These are phyloP conservation scores for Benthosema pterotum DNA, from an alignment of 2,797 vertebrate species.

Conservation along the genomic window DNA sequence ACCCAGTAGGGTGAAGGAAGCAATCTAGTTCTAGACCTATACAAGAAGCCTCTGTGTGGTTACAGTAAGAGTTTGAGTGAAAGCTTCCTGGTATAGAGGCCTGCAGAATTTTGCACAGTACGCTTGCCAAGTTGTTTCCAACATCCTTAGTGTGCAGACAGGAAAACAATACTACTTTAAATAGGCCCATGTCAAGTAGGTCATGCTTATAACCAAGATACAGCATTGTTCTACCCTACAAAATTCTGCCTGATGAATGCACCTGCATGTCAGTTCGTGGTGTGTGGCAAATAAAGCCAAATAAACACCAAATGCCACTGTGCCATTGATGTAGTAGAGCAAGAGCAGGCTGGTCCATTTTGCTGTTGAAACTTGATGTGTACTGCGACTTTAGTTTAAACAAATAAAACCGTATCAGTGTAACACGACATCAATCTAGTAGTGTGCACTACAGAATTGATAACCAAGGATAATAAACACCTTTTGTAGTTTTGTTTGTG, in stretches of 20 bases:
- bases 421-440: too few species aligned
- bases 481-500: slow-evolving; percentile 6
- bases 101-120: slow-evolving; percentile 47
- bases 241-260: too few species aligned
- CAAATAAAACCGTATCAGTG: too few species aligned
- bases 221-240: too few species aligned
- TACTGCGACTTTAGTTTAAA: too few species aligned
- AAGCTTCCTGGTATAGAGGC: slow-evolving; percentile 70
- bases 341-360: not conserved
- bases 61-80: slow-evolving; percentile 57
- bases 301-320: not conserved
- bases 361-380: not conserved
- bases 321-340: not conserved
- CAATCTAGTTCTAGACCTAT: too few species aligned
- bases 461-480: too few species aligned
- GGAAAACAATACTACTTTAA: slow-evolving; percentile 19
- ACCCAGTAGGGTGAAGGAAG: too few species aligned
- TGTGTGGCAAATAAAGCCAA: not conserved
- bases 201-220: too few species aligned
- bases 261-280: too few species aligned
- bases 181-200: too few species aligned
- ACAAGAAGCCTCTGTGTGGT: slow-evolving; percentile 42
- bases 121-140: slow-evolving; percentile 41
- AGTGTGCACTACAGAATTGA: too few species aligned
- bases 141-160: slow-evolving; percentile 46